phyloP scores from a whole-genome alignment of 2,113 vertebrate species.

The Grallaria varia region DNA sequence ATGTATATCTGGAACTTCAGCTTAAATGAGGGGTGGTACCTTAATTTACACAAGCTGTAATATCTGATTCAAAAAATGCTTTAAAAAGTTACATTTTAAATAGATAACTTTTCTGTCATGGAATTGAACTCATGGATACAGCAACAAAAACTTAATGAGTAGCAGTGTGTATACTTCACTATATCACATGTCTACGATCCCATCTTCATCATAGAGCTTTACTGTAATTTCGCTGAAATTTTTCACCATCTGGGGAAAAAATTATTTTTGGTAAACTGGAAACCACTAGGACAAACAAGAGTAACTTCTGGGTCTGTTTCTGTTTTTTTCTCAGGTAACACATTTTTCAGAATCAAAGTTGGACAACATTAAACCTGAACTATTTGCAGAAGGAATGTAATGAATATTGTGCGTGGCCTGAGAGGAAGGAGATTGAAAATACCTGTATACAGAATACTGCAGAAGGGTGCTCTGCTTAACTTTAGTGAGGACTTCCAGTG shows the following conservation, averaged over 20 bases:
- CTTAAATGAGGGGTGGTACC: not conserved
- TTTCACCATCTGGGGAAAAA: not conserved
- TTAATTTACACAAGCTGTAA: not conserved
- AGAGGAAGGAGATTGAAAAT: not conserved
- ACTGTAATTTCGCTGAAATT: not conserved
- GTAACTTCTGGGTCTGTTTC: not conserved
- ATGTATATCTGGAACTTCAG: not conserved
- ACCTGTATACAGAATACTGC: not conserved
- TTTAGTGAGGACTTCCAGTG: not conserved
- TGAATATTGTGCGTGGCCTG: not conserved
- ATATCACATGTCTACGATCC: not conserved
- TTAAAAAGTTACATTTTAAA: not conserved
- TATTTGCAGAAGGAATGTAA: not conserved
- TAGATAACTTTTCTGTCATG: not conserved
- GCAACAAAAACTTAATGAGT: not conserved
- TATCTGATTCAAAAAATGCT: not conserved
- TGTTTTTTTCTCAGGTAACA: not conserved
- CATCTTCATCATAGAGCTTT: not conserved
- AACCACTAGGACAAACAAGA: not conserved
- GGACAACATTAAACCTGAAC: not conserved
- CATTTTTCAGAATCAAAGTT: not conserved
- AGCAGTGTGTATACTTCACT: not conserved
- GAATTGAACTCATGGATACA: not conserved
- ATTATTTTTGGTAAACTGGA: not conserved
- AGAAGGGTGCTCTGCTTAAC: not conserved